Percentiles rank a stretch among this genome's conserved stretches.
These are phyloP conservation scores for Amiota minor DNA, from an alignment of 2,888 invertebrate genomes.

Conservation along the genomic window DNA sequence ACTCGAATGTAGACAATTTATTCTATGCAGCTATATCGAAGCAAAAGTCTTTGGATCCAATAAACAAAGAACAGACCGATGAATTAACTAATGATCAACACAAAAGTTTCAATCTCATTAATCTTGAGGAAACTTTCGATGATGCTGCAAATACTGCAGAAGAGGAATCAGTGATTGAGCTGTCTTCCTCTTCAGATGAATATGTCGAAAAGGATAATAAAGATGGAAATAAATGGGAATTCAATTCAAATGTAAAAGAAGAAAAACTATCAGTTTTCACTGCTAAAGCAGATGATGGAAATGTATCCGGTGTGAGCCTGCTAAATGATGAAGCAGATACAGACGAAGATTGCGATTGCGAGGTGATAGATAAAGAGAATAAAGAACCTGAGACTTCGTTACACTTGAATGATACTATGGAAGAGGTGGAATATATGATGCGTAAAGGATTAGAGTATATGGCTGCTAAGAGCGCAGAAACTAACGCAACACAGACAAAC, in stretches of 20 bases:
- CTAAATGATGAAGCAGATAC: not conserved
- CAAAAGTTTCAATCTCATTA: slow-evolving; percentile 52
- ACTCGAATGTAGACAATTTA: slow-evolving; percentile 45
- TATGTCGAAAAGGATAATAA: slow-evolving; percentile 39
- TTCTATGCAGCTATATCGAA: slow-evolving; percentile 54
- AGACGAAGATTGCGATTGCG: not conserved
- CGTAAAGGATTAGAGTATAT: slow-evolving; percentile 70
- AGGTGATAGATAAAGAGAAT: slow-evolving; percentile 55
- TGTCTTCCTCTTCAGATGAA: slow-evolving; percentile 54
- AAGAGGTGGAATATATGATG: slow-evolving; percentile 73
- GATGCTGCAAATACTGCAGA: slow-evolving; percentile 12
- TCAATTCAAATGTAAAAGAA: slow-evolving; percentile 33
- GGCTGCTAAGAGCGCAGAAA: slow-evolving; percentile 43
- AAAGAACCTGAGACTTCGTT: slow-evolving; percentile 51
- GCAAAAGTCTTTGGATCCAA: slow-evolving; percentile 36
- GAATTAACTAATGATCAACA: slow-evolving; percentile 48
- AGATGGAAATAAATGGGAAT: slow-evolving; percentile 31
- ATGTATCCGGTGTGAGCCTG: not conserved
- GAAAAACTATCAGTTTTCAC: slow-evolving; percentile 14
- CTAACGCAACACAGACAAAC: slow-evolving; percentile 1
- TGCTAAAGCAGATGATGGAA: not conserved
- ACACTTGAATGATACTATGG: slow-evolving; percentile 73
- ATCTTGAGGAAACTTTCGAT: slow-evolving; percentile 53
- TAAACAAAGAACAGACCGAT: slow-evolving; percentile 45
- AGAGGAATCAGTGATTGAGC: slow-evolving; percentile 57